Percentiles rank a stretch among this genome's conserved stretches.
Conservation (phyloP, 2,888 invertebrate species). For the Leptothorax acervorum region DNA sequence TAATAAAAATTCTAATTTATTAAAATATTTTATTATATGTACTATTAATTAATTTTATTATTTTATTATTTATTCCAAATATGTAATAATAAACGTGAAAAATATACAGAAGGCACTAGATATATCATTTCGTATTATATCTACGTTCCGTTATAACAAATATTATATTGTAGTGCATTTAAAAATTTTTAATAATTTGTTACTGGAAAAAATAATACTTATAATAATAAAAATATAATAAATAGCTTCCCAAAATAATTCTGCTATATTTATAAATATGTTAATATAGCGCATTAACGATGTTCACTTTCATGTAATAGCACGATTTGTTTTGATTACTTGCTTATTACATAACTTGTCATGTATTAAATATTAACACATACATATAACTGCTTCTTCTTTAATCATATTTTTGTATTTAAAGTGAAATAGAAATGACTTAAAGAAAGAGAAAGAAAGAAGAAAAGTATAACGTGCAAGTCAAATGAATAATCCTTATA, state of each 20-base stretch:
- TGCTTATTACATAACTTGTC: conserved; percentile 35
- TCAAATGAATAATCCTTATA: conserved; percentile 12
- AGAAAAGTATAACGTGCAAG: not conserved
- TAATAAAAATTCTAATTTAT: conserved; percentile 32
- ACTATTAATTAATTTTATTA: conserved; percentile 26
- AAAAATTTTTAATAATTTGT: conserved; percentile 8
- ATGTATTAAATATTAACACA: conserved; percentile 34
- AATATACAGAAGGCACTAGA: conserved; percentile 8
- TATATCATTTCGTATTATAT: conserved; percentile 22
- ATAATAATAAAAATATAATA: conserved; percentile 29
- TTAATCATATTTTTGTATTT: not conserved
- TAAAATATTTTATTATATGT: not conserved
- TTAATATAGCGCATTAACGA: conserved; percentile 2
- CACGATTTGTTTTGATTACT: conserved; percentile 47
- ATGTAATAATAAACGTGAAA: not conserved
- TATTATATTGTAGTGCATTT: conserved; percentile 11
- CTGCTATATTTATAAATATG: conserved; percentile 13
- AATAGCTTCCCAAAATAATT: conserved; percentile 6
- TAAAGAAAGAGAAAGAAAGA: not conserved
- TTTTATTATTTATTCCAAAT: conserved; percentile 17
- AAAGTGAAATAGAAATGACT: not conserved
- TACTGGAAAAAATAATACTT: conserved; percentile 4
- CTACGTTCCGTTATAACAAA: conserved; percentile 1
- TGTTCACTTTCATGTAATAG: not conserved
- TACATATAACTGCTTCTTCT: not conserved